phyloP scores from a whole-genome alignment of 2,888 invertebrate species.

The Drosophila picticornis region DNA sequence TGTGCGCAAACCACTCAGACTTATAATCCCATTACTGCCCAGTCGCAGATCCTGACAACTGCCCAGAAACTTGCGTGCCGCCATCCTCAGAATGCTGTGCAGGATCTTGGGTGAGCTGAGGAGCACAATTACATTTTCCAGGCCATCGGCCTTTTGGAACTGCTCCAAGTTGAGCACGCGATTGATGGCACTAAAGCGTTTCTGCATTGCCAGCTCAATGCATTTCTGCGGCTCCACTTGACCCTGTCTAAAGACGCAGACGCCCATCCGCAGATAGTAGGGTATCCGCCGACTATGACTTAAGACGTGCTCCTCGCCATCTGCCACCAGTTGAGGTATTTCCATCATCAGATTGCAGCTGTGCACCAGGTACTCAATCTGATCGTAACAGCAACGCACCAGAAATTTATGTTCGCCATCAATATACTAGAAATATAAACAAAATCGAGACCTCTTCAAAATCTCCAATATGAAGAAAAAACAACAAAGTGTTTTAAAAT shows the following conservation, averaged over 20 bases:
- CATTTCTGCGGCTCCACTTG: constrained; percentile 76
- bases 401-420: constrained; percentile 78
- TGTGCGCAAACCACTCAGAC: constrained; percentile 61
- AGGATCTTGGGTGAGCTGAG: constrained; percentile 76
- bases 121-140: constrained; percentile 76
- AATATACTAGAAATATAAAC: constrained; percentile 59
- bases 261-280: constrained; percentile 79
- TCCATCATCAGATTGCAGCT: constrained; percentile 71
- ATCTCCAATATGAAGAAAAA: too few relatives aligned
- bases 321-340: constrained; percentile 55
- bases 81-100: constrained; percentile 68
- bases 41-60: constrained; percentile 78
- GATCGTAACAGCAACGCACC: constrained; percentile 80
- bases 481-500: too few relatives aligned
- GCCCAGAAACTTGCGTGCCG: constrained; percentile 74
- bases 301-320: constrained; percentile 7
- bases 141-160: constrained; percentile 75
- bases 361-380: constrained; percentile 72
- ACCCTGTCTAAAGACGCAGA: constrained; percentile 68
- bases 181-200: constrained; percentile 74
- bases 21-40: constrained; percentile 76
- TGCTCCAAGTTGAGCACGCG: constrained; percentile 77
- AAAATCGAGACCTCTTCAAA: too few relatives aligned
- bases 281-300: constrained; percentile 38
- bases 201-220: constrained; percentile 73